Percentiles rank a stretch among this genome's conserved stretches.
Evolutionary conservation across 2,113 vertebrate genomes (phyloP).

Genomic region (Coregonus clupeaformis): DNA sequence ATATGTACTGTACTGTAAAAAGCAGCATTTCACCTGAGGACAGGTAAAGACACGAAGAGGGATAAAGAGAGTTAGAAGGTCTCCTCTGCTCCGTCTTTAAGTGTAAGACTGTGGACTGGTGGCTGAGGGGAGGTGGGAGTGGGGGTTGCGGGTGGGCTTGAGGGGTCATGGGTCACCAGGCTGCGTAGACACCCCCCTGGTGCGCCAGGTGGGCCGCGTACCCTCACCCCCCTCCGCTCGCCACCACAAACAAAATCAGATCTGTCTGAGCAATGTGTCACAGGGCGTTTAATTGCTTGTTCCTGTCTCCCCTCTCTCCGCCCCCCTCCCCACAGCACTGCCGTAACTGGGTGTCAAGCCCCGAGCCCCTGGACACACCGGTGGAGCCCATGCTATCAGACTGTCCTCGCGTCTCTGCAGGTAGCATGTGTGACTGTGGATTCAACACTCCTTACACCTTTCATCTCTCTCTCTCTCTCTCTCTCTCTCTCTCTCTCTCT

Average conservation of each 20-base stretch:
- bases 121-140: too few relatives aligned
- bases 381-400: conserved; percentile 95
- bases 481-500: background rate
- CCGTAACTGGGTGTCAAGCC: conserved; percentile 96
- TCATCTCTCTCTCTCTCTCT: background rate
- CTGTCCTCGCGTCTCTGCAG: conserved; percentile 94
- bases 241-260: background rate
- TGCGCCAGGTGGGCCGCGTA: too few relatives aligned
- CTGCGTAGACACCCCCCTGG: background rate
- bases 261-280: background rate
- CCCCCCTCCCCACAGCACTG: conserved; percentile 78
- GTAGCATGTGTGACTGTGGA: conserved; percentile 63
- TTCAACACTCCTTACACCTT: background rate
- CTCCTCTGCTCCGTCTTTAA: too few relatives aligned
- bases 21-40: too few relatives aligned
- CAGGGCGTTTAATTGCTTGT: background rate
- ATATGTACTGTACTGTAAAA: too few relatives aligned
- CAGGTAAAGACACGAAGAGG: background rate
- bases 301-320: conserved; percentile 8
- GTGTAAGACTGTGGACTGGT: background rate
- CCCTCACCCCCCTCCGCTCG: too few relatives aligned
- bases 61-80: background rate
- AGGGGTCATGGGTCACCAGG: background rate
- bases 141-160: background rate
- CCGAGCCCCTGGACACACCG: conserved; percentile 86